phyloP scores from a whole-genome alignment of 2,113 vertebrate genomes.

The Mus pahari region DNA sequence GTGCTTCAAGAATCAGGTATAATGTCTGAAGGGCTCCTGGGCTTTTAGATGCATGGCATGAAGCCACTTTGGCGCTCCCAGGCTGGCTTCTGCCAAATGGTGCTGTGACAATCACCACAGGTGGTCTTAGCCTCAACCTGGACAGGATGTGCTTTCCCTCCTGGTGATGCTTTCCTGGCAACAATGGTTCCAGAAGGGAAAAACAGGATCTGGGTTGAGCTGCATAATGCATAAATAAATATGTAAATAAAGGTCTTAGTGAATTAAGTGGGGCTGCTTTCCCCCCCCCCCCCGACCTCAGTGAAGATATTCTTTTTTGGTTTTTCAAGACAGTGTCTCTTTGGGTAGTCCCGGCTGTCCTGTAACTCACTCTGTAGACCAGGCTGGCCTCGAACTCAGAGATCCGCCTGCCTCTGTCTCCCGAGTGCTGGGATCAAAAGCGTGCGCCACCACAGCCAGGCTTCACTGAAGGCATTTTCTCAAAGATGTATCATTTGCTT shows the following conservation, averaged over 20 bases:
- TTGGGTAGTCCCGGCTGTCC: background rate
- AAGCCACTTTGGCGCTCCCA: background rate
- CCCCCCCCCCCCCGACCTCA: background rate
- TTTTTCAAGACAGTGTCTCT: background rate
- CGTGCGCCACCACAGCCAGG: accelerated
- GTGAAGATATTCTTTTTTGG: background rate
- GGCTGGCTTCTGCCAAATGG: background rate
- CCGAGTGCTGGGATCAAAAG: background rate
- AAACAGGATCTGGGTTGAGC: background rate
- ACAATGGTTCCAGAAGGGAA: background rate
- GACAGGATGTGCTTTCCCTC: background rate
- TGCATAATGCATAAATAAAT: background rate
- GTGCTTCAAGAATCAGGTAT: background rate
- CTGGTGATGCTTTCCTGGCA: background rate
- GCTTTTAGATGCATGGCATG: background rate
- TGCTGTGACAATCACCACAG: background rate
- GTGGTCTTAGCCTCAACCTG: background rate
- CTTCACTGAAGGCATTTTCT: background rate
- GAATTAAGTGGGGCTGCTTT: background rate
- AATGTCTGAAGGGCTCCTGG: background rate
- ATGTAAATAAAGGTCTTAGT: background rate
- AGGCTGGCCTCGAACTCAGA: background rate
- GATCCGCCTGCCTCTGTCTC: background rate
- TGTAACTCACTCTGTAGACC: background rate
- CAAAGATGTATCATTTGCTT: background rate